These are phyloP conservation scores for Salvator merianae DNA, from an alignment of 2,113 vertebrate genomes.

Conservation along the genomic window DNA sequence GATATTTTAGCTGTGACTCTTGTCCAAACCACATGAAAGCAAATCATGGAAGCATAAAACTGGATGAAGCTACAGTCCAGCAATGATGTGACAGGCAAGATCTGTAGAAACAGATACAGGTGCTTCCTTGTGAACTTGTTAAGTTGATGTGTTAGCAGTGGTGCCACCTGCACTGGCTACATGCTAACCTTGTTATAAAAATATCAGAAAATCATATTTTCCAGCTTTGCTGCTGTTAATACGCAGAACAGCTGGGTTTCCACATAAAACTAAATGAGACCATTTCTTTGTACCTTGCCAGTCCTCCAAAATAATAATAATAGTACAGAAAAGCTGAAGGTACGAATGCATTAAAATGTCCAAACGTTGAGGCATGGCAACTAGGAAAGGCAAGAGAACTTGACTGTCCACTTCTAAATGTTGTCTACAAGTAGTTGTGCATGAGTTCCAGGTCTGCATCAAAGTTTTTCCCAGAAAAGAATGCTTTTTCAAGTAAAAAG, in stretches of 20 bases:
- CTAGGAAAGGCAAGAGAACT: no score
- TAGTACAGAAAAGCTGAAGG: not conserved
- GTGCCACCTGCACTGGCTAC: slow-evolving; percentile 48
- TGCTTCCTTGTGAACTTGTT: rapidly evolving
- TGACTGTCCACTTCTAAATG: not conserved
- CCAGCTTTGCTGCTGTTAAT: slow-evolving; percentile 41
- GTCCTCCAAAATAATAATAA: slow-evolving; percentile 28
- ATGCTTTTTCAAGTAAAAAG: not conserved
- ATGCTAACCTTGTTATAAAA: slow-evolving; percentile 30
- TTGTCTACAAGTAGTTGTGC: not conserved
- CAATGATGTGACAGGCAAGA: not conserved
- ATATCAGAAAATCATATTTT: slow-evolving; percentile 53
- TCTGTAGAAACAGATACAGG: not conserved
- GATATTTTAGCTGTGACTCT: not conserved
- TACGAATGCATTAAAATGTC: not conserved
- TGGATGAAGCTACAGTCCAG: not conserved
- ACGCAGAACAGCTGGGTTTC: slow-evolving; percentile 54
- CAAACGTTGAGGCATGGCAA: no score
- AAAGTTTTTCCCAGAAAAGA: not conserved
- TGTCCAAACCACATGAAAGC: not conserved
- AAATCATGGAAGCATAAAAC: not conserved
- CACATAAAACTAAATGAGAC: slow-evolving; percentile 46
- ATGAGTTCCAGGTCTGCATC: not conserved
- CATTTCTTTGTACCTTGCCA: slow-evolving; percentile 28
- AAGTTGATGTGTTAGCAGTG: rapidly evolving